These are phyloP conservation scores for Trimorus sp. DNA, from an alignment of 2,888 invertebrate species.

Conservation along the genomic window DNA sequence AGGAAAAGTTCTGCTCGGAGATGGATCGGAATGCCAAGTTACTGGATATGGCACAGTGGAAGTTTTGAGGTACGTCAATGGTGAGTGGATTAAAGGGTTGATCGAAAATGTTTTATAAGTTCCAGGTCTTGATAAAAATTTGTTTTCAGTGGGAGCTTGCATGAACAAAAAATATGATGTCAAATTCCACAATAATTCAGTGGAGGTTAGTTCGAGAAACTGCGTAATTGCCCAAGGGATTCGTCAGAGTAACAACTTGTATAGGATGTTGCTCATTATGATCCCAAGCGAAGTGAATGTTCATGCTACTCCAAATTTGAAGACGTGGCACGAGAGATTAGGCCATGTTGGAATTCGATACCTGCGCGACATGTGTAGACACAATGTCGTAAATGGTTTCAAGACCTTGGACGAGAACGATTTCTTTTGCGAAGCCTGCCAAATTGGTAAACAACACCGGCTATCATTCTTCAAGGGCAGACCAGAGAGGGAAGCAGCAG, in stretches of 20 bases:
- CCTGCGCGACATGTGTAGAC: neutral
- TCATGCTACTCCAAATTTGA: neutral
- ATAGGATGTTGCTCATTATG: neutral
- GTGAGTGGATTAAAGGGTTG: neutral
- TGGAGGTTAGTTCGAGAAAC: neutral
- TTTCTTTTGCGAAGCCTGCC: slow-evolving; percentile 70
- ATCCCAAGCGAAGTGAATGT: neutral
- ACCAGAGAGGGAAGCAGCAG: slow-evolving; percentile 30
- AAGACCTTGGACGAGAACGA: slow-evolving; percentile 46
- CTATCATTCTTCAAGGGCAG: slow-evolving; percentile 48
- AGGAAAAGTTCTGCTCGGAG: no score
- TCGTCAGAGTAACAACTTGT: neutral
- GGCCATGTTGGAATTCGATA: neutral
- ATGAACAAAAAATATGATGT: neutral
- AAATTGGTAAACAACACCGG: slow-evolving; percentile 68
- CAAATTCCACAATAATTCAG: neutral
- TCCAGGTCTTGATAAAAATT: neutral
- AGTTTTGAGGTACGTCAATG: no score
- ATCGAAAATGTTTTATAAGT: slow-evolving; percentile 10
- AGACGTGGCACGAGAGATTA: neutral
- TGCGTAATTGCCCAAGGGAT: neutral
- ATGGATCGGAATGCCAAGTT: neutral
- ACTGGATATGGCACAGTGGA: neutral
- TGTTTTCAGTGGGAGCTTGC: slow-evolving; percentile 5
- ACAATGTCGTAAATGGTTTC: slow-evolving; percentile 42